Evolutionary conservation across 2,797 vertebrate genomes (phyloP), one percentile per base, ranked within the genome.

Genomic region (Clangula hyemalis): DNA sequence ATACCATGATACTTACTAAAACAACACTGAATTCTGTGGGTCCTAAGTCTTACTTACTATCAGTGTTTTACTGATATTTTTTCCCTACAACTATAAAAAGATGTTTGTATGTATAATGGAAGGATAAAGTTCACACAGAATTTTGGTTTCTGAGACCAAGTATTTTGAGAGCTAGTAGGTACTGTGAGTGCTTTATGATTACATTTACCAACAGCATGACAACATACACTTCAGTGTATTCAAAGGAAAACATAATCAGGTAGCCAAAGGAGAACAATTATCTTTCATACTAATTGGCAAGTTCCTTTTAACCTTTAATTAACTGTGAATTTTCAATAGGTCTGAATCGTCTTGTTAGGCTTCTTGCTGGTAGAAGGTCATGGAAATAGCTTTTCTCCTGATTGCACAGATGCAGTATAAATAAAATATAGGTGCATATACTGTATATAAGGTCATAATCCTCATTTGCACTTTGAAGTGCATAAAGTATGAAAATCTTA

Each of bases 281-380:
- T 96, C 95, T 97, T 97, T 97, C 95, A 96, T 93, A 91, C 95
- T 98, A 98, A 98, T 97, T 97, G 97, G 95, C 93, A 97, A 97
- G 86, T 97, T 92, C 75, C 94, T 93, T 97, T 98, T 97, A 97
- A 98, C 97, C 97, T 98, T 98, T 98, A 97, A 98, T 98, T 97
- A 98, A 88, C 92, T 97, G 78, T 95, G 97, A 97, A 97, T 97
- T 97, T 97, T 96, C 97, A 97, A 91, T 97, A 84, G 86, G 73
- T 87, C 77, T 92, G 90, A 95, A 95, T 92, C 86, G 68, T 77
- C 93, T 89, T 92, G 89, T 93, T 96, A 96, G 94, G 92, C 93
- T 92, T 95, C 96, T 96, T 96, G 97, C 95, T 96, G 93, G 41
- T 86, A 97, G 96, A 97, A 98, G 96, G 96, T 97, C 95, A 97